Evolutionary conservation across 2,888 invertebrate genomes (phyloP), one percentile per base, ranked within the genome.

Genomic region (Drosophila melanosoma): DNA sequence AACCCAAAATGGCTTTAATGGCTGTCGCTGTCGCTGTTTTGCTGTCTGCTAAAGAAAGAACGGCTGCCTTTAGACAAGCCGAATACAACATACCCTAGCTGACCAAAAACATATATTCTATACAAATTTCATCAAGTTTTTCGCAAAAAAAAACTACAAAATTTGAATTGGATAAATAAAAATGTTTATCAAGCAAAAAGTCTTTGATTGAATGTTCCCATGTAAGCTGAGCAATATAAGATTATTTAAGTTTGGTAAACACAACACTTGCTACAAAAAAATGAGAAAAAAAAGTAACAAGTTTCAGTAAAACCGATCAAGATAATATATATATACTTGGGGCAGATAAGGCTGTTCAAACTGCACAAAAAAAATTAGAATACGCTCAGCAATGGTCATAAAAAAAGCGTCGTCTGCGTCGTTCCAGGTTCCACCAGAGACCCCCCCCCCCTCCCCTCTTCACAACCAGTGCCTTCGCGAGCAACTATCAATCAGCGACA

Each of bases 401-500:
- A 1, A 15, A 53, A 53, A 71, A 68, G 51, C 57, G 57, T n/a
- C 59, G 59, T 26, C 67, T 57, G 66, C 61, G n/a, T n/a, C n/a
- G n/a, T n/a, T n/a, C n/a, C n/a, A 38, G 38, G 8, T 42, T 26
- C 20, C 12, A 17, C 65, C 64, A 26, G 26, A 2, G 11, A 49
- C 23, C 17, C 56, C 53, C 60, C 32, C 40, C 10, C 63, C 59
- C 3, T 15, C 35, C 40, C 29, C 53, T 56, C 29, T 5, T 20
- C 7, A 20, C 4, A 45, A 15, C 7, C n/a, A 48, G 66, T 51
- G 64, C 45, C 32, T 17, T 20, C 45, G 54, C 40, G 45, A 63
- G 58, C 63, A 79, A 79, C 82, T 82, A 85, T 85, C 83, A 83
- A 87, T 87, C 80, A 79, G 80, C 74, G 59, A 63, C 67, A 58